Evolutionary conservation across 2,888 invertebrate species (phyloP).

Genomic region (Schizaphis graminum): DNA sequence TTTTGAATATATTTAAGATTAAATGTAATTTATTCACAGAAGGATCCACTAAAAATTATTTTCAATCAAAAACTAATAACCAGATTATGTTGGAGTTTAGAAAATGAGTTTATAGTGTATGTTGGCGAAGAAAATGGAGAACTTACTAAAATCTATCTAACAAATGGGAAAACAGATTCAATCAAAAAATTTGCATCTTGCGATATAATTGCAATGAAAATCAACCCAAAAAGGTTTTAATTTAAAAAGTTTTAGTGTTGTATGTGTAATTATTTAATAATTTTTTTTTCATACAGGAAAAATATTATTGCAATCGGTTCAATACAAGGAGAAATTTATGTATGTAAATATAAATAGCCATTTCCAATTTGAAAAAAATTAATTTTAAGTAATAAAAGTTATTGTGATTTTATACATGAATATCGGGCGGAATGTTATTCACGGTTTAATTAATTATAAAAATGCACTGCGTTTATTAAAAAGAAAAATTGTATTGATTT

Average conservation of each 20-base stretch:
- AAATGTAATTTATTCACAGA: conserved; percentile 17
- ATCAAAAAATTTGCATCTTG: conserved; percentile 36
- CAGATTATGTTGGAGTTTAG: conserved; percentile 48
- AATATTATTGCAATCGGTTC: conserved; percentile 47
- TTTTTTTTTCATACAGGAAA: conserved; percentile 20
- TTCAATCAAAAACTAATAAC: conserved; percentile 41
- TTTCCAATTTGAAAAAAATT: conserved; percentile 35
- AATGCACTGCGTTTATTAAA: background rate
- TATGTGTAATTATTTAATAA: background rate
- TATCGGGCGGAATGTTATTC: conserved; percentile 26
- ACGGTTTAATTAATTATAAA: background rate
- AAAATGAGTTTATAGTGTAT: conserved; percentile 30
- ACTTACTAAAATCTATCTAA: conserved; percentile 22
- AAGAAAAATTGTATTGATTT: conserved; percentile 5
- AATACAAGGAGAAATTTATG: conserved; percentile 5
- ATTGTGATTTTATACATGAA: background rate
- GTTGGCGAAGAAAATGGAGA: conserved; percentile 31
- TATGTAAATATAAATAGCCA: conserved; percentile 40
- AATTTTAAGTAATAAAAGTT: background rate
- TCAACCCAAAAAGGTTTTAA: conserved; percentile 49
- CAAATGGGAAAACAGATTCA: conserved; percentile 8
- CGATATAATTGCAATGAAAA: conserved; percentile 37
- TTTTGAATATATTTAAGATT: background rate
- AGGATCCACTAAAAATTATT: conserved; percentile 38
- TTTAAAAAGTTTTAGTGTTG: background rate